Evolutionary conservation across 2,888 invertebrate genomes (phyloP).

Genomic region (Harpalus rubripes): DNA sequence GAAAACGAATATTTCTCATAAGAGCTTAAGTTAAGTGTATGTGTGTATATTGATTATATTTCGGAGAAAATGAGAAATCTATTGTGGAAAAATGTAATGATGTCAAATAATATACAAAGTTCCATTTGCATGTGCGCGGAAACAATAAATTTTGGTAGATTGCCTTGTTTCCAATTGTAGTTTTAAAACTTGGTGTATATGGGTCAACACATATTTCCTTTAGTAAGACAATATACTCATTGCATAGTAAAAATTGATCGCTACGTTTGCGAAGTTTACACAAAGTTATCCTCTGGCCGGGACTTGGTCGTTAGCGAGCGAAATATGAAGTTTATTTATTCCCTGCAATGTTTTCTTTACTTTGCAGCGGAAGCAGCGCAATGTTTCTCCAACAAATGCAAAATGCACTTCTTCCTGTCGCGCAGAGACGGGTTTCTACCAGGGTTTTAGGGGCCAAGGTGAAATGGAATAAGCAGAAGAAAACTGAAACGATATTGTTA

Average conservation of each 20-base stretch:
- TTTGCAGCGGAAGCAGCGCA: conserved; percentile 56
- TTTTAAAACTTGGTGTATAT: conserved; percentile 57
- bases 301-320: conserved; percentile 54
- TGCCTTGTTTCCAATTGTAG: conserved; percentile 37
- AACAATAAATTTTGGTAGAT: conserved; percentile 38
- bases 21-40: too few species aligned
- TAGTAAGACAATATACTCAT: conserved; percentile 54
- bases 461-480: too few species aligned
- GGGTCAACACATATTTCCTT: conserved; percentile 55
- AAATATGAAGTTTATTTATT: conserved; percentile 65
- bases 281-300: conserved; percentile 42
- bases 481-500: too few species aligned
- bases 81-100: neutral
- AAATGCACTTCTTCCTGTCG: conserved; percentile 24
- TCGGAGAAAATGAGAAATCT: neutral
- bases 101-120: conserved; percentile 5
- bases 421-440: neutral
- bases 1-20: too few species aligned
- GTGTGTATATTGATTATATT: neutral
- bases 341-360: conserved; percentile 53
- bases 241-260: conserved; percentile 52
- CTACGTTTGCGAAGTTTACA: conserved; percentile 56
- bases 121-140: conserved; percentile 24
- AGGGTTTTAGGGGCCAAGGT: too few species aligned
- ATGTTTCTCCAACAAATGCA: conserved; percentile 59